Percentiles rank a stretch among this genome's conserved stretches.
Evolutionary conservation across 2,113 vertebrate species (phyloP).

Genomic region (Neolamprologus caudopunctatus): DNA sequence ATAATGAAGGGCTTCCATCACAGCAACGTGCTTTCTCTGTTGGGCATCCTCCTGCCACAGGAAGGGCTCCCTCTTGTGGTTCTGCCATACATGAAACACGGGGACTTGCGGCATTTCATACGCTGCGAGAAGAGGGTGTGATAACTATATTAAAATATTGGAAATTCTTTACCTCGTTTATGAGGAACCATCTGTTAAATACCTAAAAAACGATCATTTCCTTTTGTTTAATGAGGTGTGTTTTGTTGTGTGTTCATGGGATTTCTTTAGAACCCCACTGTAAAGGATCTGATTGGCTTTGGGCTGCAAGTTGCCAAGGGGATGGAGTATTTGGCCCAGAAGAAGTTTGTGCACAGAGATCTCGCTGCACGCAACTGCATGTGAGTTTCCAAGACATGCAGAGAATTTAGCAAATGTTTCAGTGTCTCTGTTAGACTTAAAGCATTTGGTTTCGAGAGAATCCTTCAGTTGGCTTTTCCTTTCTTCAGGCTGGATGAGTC

Average conservation of each 20-base stretch:
- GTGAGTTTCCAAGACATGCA: conserved; percentile 68
- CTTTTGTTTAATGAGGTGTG: neutral
- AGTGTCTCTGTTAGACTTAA: neutral
- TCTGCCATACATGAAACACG: conserved; percentile 92
- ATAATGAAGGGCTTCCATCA: conserved; percentile 95
- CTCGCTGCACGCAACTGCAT: conserved; percentile 97
- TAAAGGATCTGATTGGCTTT: conserved; percentile 92
- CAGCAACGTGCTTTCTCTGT: conserved; percentile 83
- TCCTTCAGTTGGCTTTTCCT: neutral
- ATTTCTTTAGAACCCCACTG: conserved; percentile 80
- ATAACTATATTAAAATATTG: neutral
- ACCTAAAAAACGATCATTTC: neutral
- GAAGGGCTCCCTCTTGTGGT: conserved; percentile 86
- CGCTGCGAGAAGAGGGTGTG: conserved; percentile 83
- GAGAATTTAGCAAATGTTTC: neutral
- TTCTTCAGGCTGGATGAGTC: conserved; percentile 84
- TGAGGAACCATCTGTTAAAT: neutral
- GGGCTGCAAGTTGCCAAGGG: conserved; percentile 91
- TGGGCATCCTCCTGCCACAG: conserved; percentile 84
- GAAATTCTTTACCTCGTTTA: neutral
- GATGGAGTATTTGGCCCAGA: conserved; percentile 93
- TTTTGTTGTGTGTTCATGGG: neutral
- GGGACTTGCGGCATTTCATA: conserved; percentile 90
- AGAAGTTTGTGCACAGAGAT: conserved; percentile 95
- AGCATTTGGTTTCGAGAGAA: neutral